Percentiles rank a stretch among this genome's conserved stretches.
These are phyloP conservation scores for Parauchenoglanis ngamensis DNA, from an alignment of 2,797 vertebrate genomes.

Conservation along the genomic window DNA sequence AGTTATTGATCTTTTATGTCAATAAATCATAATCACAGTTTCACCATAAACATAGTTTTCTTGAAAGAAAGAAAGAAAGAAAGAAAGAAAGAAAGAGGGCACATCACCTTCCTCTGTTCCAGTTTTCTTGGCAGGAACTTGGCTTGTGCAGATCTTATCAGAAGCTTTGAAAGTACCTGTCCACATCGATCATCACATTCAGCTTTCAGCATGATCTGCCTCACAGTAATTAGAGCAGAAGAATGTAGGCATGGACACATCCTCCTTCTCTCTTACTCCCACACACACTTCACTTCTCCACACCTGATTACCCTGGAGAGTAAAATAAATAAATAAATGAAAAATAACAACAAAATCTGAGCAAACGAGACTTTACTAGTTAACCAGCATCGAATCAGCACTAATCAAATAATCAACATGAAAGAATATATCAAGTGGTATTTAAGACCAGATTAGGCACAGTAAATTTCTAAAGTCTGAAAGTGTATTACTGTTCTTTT, in stretches of 20 bases:
- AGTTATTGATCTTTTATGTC: background rate
- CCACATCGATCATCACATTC: conserved; percentile 74
- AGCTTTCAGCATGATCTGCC: conserved; percentile 71
- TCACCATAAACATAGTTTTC: background rate
- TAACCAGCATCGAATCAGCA: background rate
- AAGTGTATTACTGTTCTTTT: too few species aligned
- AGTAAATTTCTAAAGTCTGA: background rate
- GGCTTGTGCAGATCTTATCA: conserved; percentile 67
- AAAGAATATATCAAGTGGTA: background rate
- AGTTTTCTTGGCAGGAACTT: conserved; percentile 64
- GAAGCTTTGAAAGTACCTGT: conserved; percentile 78
- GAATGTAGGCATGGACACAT: conserved; percentile 70
- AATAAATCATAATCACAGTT: background rate
- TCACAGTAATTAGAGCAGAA: conserved; percentile 76
- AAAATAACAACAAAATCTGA: background rate
- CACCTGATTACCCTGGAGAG: conserved; percentile 28
- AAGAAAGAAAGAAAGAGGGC: conserved; percentile 20
- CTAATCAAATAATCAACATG: background rate
- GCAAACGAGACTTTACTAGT: background rate
- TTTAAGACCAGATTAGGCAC: background rate
- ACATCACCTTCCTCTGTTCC: background rate
- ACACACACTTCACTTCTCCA: conserved; percentile 39
- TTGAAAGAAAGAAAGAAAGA: background rate
- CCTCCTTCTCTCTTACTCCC: conserved; percentile 24
- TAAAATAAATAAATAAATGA: background rate